Evolutionary conservation across 2,113 vertebrate genomes (phyloP).

Genomic region (Pachypanchax playfairii): DNA sequence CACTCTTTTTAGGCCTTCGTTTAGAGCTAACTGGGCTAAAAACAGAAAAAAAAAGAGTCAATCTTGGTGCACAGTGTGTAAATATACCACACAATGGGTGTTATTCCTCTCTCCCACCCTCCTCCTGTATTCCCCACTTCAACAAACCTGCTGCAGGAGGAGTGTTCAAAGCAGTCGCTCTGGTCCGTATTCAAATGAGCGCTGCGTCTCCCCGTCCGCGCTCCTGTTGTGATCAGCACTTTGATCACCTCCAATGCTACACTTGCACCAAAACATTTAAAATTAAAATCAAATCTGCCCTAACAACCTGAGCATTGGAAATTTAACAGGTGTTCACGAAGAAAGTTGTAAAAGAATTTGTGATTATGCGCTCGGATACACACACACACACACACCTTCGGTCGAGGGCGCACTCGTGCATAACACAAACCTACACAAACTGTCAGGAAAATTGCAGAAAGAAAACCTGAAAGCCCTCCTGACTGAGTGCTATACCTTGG

Average conservation of each 20-base stretch:
- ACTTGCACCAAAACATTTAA: conserved; percentile 79
- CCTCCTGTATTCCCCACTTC: conserved; percentile 22
- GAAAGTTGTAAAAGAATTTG: conserved; percentile 80
- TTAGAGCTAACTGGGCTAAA: conserved; percentile 53
- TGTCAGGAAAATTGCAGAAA: conserved; percentile 77
- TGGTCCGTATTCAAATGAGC: conserved; percentile 72
- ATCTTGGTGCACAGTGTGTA: conserved; percentile 51
- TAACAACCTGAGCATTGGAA: conserved; percentile 75
- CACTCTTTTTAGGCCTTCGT: conserved; percentile 21
- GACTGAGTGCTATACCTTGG: conserved; percentile 73
- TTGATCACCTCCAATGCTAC: conserved; percentile 75
- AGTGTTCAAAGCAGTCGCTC: conserved; percentile 76
- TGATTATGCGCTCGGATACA: conserved; percentile 68
- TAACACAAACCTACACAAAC: conserved; percentile 30
- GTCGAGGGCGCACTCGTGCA: conserved; percentile 28
- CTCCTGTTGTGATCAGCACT: conserved; percentile 71
- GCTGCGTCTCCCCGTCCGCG: conserved; percentile 36
- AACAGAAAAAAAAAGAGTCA: conserved; percentile 43
- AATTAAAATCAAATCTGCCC: conserved; percentile 80
- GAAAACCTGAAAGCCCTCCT: conserved; percentile 69
- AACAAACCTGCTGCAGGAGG: conserved; percentile 50
- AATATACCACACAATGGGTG: conserved; percentile 66
- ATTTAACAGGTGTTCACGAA: conserved; percentile 78
- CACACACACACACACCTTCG: conserved; percentile 60
- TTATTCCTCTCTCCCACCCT: conserved; percentile 54